phyloP scores from a whole-genome alignment of 2,888 invertebrate genomes.

The Escarpia spicata region DNA sequence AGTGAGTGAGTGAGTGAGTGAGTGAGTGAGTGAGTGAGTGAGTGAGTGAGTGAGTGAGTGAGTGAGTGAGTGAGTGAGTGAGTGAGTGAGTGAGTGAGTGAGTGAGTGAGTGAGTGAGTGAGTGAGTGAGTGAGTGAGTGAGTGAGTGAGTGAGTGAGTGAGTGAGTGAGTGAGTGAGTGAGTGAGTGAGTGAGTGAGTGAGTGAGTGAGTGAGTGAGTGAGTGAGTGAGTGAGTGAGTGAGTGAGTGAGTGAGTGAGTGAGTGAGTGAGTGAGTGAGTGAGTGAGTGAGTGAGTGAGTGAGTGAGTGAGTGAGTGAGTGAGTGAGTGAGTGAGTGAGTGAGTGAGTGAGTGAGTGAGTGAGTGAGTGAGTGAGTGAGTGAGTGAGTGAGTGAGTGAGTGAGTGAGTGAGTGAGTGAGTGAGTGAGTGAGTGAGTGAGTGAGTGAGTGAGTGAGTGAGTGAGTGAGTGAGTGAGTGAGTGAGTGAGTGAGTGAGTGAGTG shows the following conservation, averaged over 20 bases:
- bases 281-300: conserved; percentile 19
- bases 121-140: background rate
- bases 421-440: conserved; percentile 18
- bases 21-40: conserved; percentile 19
- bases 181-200: background rate
- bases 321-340: background rate
- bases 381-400: conserved; percentile 19
- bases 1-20: conserved; percentile 17
- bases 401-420: conserved; percentile 19
- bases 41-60: conserved; percentile 19
- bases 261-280: conserved; percentile 19
- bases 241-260: conserved; percentile 18
- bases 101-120: conserved; percentile 19
- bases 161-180: too few relatives aligned
- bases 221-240: conserved; percentile 19
- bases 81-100: conserved; percentile 19
- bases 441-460: conserved; percentile 19
- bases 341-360: background rate
- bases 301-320: background rate
- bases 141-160: background rate
- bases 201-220: conserved; percentile 19
- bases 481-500: conserved; percentile 19
- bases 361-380: background rate
- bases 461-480: conserved; percentile 19
- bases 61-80: conserved; percentile 18